Evolutionary conservation across 2,113 vertebrate genomes (phyloP).

Genomic region (Formicarius rufipectus): DNA sequence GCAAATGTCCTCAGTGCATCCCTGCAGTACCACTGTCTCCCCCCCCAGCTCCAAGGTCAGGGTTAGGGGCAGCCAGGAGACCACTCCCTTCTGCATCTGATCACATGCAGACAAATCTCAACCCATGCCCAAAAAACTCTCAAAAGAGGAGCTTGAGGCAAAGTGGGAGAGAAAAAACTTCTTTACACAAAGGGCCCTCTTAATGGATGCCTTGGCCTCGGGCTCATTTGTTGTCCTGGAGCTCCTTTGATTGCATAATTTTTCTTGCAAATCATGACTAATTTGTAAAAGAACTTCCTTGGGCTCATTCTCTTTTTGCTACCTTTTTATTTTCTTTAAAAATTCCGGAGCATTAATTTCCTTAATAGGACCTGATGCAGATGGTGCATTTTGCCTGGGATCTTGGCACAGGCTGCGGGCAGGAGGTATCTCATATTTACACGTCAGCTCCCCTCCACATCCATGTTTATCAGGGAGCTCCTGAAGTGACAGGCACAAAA

Average conservation of each 20-base stretch:
- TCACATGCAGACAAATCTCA: not conserved
- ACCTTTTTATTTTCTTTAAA: constrained; percentile 3
- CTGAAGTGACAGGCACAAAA: constrained; percentile 62
- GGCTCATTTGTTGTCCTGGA: not conserved
- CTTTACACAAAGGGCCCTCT: not conserved
- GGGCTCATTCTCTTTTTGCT: not conserved
- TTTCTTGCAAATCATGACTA: constrained; percentile 52
- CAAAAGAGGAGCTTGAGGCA: not conserved
- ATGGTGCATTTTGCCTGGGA: constrained; percentile 54
- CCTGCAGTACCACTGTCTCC: not conserved
- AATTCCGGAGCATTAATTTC: constrained; percentile 68
- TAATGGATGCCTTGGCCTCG: not conserved
- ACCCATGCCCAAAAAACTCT: not conserved
- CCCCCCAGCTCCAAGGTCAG: not conserved
- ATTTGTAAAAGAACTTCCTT: constrained; percentile 53
- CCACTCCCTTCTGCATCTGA: not conserved
- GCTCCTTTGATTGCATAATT: constrained; percentile 32
- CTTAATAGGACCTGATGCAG: constrained; percentile 58
- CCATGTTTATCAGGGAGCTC: constrained; percentile 68
- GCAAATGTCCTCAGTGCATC: not conserved
- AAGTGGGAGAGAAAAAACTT: not conserved
- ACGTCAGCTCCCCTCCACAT: constrained; percentile 47
- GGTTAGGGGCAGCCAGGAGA: not conserved
- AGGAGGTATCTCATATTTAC: constrained; percentile 67
- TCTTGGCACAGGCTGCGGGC: constrained; percentile 55